Evolutionary conservation across 2,888 invertebrate genomes (phyloP), one percentile per base, ranked within the genome.

Genomic region (Parnassius glacialis): DNA sequence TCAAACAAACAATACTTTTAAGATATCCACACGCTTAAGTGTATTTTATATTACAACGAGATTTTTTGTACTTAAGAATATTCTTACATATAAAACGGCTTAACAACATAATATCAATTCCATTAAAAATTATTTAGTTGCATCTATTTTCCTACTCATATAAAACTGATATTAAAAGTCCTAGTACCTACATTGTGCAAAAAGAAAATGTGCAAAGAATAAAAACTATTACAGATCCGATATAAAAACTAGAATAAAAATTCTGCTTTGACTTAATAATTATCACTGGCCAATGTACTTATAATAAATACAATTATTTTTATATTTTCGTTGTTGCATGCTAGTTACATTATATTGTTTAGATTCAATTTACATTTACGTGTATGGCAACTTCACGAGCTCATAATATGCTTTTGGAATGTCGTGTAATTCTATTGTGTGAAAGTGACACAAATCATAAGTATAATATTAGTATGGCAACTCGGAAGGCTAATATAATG

Each of bases 301-400:
- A 34, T 16, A 34, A 11, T 11, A 20, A 52, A 42, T 41, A 34
- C 25, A 25, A 25, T 44, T 20, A 10, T 16, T 16, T 16, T 51
- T 41, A 51, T 43, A 52, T 51, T 34, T 58, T 52, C 59, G 52
- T 59, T 59, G 59, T 59, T 59, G 45, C 45, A 12, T 25, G 25
- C 16, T 12, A 5, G 3, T 13, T 25, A 25, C 11, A 25, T 25
- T 25, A 5, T 25, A 25, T 25, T 25, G 20, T 25, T 7, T 7
- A 25, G 5, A 51, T 10, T 25, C 0, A 3, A 34, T 34, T 34
- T 25, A 25, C 9, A 25, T 51, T 25, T 10, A 25, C 5, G 9
- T 16, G 16, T 20, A 25, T 51, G 51, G 51, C 20, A 11, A 11
- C n/a, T 34, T 34, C 7, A 34, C 7, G 34, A 25, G 7, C 34